Conservation (phyloP, 2,888 invertebrate species). For the Theristus sp. region DNA sequence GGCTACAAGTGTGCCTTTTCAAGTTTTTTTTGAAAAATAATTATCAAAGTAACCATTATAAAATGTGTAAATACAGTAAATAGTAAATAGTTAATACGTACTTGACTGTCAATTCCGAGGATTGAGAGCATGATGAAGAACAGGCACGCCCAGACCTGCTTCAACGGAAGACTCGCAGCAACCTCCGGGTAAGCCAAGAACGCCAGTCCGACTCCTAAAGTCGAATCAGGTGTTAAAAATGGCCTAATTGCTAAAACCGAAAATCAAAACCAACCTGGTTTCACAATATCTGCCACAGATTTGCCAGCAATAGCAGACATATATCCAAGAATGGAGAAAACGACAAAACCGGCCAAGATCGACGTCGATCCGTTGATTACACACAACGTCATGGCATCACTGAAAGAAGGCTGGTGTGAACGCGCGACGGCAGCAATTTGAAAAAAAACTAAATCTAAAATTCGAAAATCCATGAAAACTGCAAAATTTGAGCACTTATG, state of each 20-base stretch:
- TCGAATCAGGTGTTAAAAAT: too few relatives aligned
- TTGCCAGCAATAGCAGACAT: slow-evolving; percentile 6
- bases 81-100: neutral
- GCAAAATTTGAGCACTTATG: too few relatives aligned
- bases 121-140: slow-evolving; percentile 29
- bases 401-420: slow-evolving; percentile 1
- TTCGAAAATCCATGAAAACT: too few relatives aligned
- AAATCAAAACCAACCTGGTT: slow-evolving; percentile 16
- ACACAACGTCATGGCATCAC: slow-evolving; percentile 5
- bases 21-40: neutral
- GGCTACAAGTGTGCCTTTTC: neutral
- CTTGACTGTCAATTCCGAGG: slow-evolving; percentile 19
- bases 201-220: slow-evolving; percentile 26
- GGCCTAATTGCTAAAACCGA: neutral
- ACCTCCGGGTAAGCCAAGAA: slow-evolving; percentile 32
- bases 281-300: slow-evolving; percentile 20
- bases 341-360: slow-evolving; percentile 9
- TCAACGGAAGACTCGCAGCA: slow-evolving; percentile 27
- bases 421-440: too few relatives aligned
- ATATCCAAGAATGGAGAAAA: slow-evolving; percentile 9
- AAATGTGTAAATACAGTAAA: neutral
- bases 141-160: slow-evolving; percentile 29
- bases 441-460: too few relatives aligned
- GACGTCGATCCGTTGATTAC: slow-evolving; percentile 4
- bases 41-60: neutral